Percentiles rank a stretch among this genome's conserved stretches.
Conservation (phyloP, 2,113 vertebrate genomes). For the Himantopus leucocephalus region DNA sequence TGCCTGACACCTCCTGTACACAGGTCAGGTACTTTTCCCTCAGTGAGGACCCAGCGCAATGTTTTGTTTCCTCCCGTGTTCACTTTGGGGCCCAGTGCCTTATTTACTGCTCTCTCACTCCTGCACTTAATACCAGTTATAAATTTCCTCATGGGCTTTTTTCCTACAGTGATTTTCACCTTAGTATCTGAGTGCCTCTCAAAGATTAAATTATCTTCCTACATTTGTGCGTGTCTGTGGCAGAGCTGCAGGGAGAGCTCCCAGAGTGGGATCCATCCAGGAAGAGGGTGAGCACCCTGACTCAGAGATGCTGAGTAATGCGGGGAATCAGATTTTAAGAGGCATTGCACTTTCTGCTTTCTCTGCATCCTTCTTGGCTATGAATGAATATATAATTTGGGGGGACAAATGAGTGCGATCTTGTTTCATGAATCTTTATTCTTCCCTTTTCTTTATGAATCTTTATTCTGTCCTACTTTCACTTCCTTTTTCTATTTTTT, state of each 20-base stretch:
- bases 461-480: not conserved
- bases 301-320: not conserved
- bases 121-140: not conserved
- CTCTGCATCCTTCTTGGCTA: not conserved
- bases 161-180: not conserved
- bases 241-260: not conserved
- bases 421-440: not conserved
- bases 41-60: not conserved
- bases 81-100: not conserved
- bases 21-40: not conserved
- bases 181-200: not conserved
- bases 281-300: not conserved
- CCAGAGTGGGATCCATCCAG: not conserved
- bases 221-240: not conserved
- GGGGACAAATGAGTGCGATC: not conserved
- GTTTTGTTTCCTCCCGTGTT: not conserved
- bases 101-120: not conserved
- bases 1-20: not conserved
- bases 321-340: not conserved
- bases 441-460: not conserved
- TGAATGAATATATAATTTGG: not conserved
- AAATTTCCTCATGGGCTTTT: not conserved
- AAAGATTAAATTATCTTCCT: not conserved
- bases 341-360: not conserved
- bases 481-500: not conserved